These are phyloP conservation scores for Epicampocera succincta DNA, from an alignment of 2,888 invertebrate species.

Conservation along the genomic window DNA sequence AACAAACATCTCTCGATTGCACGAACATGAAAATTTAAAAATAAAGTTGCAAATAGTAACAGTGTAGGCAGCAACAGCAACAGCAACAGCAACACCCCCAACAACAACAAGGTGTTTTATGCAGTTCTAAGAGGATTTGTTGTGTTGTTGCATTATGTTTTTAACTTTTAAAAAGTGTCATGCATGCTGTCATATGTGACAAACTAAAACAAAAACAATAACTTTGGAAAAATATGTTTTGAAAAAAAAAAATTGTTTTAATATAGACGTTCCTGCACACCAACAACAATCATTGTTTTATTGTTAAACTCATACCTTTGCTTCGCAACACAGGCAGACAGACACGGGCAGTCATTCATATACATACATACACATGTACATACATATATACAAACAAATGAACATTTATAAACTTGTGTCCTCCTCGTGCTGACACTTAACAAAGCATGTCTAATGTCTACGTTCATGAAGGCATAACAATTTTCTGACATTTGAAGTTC, in stretches of 20 bases:
- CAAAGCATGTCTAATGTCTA: constrained; percentile 65
- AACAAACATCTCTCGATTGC: not conserved
- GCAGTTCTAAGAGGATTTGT: constrained; percentile 61
- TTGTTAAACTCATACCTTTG: constrained; percentile 1
- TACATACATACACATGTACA: not conserved
- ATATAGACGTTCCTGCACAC: constrained; percentile 19
- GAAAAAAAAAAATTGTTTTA: constrained; percentile 14
- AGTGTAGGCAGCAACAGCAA: constrained; percentile 18
- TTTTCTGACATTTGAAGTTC: constrained; percentile 61
- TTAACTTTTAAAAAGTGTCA: constrained; percentile 46
- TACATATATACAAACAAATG: not conserved
- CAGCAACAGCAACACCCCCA: not conserved
- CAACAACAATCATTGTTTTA: constrained; percentile 1
- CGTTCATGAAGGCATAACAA: constrained; percentile 53
- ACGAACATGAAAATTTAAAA: not conserved
- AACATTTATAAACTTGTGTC: not conserved
- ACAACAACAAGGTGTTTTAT: constrained; percentile 47
- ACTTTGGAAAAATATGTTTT: constrained; percentile 18
- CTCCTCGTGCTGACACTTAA: constrained; percentile 36
- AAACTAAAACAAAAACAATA: constrained; percentile 48
- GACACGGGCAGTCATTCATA: not conserved
- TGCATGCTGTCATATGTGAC: constrained; percentile 51
- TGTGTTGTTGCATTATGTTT: constrained; percentile 26
- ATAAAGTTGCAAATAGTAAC: constrained; percentile 21
- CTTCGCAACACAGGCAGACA: not conserved